These are phyloP conservation scores for Parapristionchus giblindavisi DNA, from an alignment of 2,888 invertebrate genomes.

Conservation along the genomic window DNA sequence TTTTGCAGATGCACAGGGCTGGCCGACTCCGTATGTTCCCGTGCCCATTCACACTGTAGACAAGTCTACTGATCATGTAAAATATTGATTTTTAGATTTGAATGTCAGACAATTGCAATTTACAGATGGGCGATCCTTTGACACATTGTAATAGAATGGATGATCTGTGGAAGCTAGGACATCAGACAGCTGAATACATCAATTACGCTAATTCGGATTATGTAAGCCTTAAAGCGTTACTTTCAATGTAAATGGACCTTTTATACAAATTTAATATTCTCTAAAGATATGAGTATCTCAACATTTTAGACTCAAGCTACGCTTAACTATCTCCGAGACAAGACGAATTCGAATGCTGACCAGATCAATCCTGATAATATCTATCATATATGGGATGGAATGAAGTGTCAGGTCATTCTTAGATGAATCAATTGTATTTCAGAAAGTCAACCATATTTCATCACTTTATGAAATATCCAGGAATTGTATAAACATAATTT, in stretches of 20 bases:
- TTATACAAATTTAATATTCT: too few relatives aligned
- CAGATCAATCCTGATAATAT: slow-evolving; percentile 7
- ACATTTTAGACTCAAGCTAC: slow-evolving; percentile 9
- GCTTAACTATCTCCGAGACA: slow-evolving; percentile 1
- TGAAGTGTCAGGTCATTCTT: not conserved
- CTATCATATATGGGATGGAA: slow-evolving; percentile 8
- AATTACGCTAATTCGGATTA: too few relatives aligned
- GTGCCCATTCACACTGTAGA: slow-evolving; percentile 61
- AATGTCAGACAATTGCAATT: not conserved
- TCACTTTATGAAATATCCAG: too few relatives aligned
- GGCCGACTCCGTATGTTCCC: slow-evolving; percentile 60
- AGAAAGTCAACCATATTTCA: too few relatives aligned
- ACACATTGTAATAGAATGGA: slow-evolving; percentile 44
- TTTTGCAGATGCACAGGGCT: slow-evolving; percentile 35
- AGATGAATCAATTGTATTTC: too few relatives aligned
- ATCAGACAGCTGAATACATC: slow-evolving; percentile 4
- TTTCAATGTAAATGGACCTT: too few relatives aligned
- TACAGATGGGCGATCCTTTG: slow-evolving; percentile 32
- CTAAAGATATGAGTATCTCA: too few relatives aligned
- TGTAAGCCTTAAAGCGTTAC: not conserved
- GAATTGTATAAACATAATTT: too few relatives aligned
- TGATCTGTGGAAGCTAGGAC: slow-evolving; percentile 48
- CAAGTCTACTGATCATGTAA: slow-evolving; percentile 54
- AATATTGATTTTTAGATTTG: not conserved
- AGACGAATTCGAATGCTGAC: not conserved